Evolutionary conservation across 2,797 vertebrate genomes (phyloP).

Genomic region (Arctocebus calabarensis): DNA sequence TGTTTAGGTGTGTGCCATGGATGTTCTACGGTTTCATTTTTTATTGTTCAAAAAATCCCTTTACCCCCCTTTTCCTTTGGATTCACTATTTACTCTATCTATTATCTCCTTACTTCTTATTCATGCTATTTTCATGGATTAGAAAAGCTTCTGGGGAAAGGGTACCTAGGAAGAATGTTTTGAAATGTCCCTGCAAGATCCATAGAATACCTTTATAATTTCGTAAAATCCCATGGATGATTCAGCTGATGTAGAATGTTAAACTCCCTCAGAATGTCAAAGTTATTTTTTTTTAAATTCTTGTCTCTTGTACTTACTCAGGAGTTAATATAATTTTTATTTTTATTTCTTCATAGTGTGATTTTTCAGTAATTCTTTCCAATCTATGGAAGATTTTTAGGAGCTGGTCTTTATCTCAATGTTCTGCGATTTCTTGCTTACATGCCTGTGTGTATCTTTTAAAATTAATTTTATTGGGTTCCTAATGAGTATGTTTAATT

Average conservation of each 20-base stretch:
- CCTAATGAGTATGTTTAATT: background rate
- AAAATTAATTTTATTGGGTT: background rate
- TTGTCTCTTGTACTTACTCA: background rate
- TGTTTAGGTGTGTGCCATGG: no score
- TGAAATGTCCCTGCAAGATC: background rate
- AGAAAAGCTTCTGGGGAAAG: background rate
- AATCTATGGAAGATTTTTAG: background rate
- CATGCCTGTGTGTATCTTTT: background rate
- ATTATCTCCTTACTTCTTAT: background rate
- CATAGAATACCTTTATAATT: background rate
- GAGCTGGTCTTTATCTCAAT: background rate
- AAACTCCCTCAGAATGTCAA: background rate
- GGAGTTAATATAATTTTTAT: background rate
- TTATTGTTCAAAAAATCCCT: background rate
- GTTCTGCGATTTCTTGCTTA: background rate
- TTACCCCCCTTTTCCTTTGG: background rate
- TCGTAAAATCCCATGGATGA: background rate
- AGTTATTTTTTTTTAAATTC: background rate
- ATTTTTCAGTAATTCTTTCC: background rate
- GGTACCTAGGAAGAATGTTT: background rate
- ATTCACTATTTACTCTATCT: background rate
- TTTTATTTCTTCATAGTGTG: background rate
- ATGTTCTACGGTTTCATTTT: background rate
- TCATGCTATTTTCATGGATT: background rate
- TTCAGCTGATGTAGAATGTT: background rate